phyloP scores from a whole-genome alignment of 2,888 invertebrate species.

The Acrobasis repandana region DNA sequence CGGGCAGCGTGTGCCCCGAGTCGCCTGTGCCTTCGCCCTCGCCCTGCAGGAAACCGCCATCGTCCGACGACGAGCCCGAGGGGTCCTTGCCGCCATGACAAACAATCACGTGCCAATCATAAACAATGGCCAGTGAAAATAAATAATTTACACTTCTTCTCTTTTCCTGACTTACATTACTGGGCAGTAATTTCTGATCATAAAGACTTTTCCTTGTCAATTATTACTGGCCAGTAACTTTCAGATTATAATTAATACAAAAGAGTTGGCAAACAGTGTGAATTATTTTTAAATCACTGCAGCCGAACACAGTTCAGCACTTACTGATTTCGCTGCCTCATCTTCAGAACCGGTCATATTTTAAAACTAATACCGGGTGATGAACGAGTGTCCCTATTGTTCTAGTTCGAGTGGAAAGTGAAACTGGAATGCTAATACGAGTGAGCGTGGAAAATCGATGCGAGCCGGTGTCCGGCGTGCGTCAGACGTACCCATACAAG shows the following conservation, averaged over 20 bases:
- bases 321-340: slow-evolving; percentile 50
- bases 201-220: background rate
- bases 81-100: slow-evolving; percentile 72
- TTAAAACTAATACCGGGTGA: slow-evolving; percentile 38
- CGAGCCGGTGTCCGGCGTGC: slow-evolving; percentile 57
- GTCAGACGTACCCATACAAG: slow-evolving; percentile 54
- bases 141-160: slow-evolving; percentile 13
- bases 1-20: slow-evolving; percentile 79
- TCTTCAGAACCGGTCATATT: slow-evolving; percentile 42
- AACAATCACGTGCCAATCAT: slow-evolving; percentile 66
- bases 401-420: slow-evolving; percentile 62
- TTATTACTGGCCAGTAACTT: slow-evolving; percentile 1
- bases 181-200: background rate
- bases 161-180: background rate
- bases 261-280: background rate
- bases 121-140: slow-evolving; percentile 34
- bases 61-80: slow-evolving; percentile 80
- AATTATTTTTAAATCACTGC: slow-evolving; percentile 28
- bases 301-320: slow-evolving; percentile 47
- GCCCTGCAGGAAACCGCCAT: slow-evolving; percentile 77
- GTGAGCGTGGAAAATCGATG: slow-evolving; percentile 70
- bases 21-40: slow-evolving; percentile 62
- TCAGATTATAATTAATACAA: background rate
- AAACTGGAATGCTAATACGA: slow-evolving; percentile 60
- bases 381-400: slow-evolving; percentile 55